Base-by-base conservation (phyloP, 1,140 invertebrate species). In the Hormaphis cornu region DNA sequence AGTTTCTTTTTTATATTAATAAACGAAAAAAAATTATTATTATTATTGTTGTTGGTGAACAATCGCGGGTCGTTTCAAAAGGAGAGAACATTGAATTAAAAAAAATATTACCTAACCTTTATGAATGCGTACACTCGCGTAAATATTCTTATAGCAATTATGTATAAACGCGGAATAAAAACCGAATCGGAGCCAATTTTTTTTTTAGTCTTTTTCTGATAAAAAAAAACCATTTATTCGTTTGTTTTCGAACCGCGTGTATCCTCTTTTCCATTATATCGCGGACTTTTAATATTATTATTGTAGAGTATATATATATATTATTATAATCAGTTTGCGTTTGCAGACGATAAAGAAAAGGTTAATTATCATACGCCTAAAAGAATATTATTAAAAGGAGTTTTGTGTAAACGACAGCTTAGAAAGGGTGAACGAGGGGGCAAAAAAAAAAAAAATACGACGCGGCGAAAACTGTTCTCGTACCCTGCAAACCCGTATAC, bases 381-480 rank as follows among this genome's bases (percentile, higher is more conserved):
- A 46, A 63, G 40, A 48, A 66, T 48, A 66, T n/a, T 46, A 46
- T 66, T 66, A 66, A 66, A 66, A 66, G 61, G 42, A 66, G 61
- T 66, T 66, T 66, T 48, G 61, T 50, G 61, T 66, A 48, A 66
- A 66, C 61, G 44, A 48, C 24, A 9, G 28, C 28, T 63, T 63
- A 48, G 42, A 46, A 66, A 66, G 61, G 61, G 61, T 66, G 44
- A 58, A 58, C 54, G 54, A 58, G 54, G 12, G 16, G 42, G 16
- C 16, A n/a, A 46, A 46, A n/a, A 46, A 46, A 66, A 48, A 66
- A 63, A 63, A 61, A 61, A 61, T 61, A 24, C 24, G 14, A 61
- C 26, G 30, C 24, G 14, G 46, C 26, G 30, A 33, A 18, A 6
- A 33, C 22, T 63, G 20, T 63, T 63, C 48, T 46, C 4, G 28